Evolutionary conservation across 2,113 vertebrate genomes (phyloP).

Genomic region (Thymallus thymallus): DNA sequence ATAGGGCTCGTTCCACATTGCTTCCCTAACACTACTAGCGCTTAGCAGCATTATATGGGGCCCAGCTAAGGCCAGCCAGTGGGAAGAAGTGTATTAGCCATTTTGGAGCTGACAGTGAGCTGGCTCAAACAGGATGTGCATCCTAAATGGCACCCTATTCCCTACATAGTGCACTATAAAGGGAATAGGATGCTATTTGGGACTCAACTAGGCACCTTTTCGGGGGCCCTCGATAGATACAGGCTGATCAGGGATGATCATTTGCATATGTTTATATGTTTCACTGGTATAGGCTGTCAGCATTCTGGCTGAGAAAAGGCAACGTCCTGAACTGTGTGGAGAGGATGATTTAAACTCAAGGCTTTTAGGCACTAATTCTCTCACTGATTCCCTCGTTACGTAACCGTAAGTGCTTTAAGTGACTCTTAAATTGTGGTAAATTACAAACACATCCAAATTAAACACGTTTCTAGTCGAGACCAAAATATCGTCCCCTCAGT

Average conservation of each 20-base stretch:
- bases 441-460: background rate
- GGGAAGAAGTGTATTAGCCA: background rate
- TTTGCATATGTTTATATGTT: too few relatives aligned
- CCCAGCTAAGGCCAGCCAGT: conserved; percentile 1
- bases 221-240: too few relatives aligned
- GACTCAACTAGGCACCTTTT: too few relatives aligned
- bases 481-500: too few relatives aligned
- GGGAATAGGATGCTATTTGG: too few relatives aligned
- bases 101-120: conserved; percentile 1
- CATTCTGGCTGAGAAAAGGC: too few relatives aligned
- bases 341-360: background rate
- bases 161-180: too few relatives aligned
- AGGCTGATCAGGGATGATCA: background rate
- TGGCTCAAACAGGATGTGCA: background rate
- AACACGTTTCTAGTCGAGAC: background rate
- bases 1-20: conserved; percentile 13
- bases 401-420: too few relatives aligned
- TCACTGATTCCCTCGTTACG: too few relatives aligned
- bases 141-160: too few relatives aligned
- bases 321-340: background rate
- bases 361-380: background rate
- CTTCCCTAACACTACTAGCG: conserved; percentile 1
- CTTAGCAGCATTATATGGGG: conserved; percentile 15
- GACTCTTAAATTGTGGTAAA: background rate
- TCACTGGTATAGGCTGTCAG: too few relatives aligned